Evolutionary conservation across 2,888 invertebrate species (phyloP).

Genomic region (Villa cingulata): DNA sequence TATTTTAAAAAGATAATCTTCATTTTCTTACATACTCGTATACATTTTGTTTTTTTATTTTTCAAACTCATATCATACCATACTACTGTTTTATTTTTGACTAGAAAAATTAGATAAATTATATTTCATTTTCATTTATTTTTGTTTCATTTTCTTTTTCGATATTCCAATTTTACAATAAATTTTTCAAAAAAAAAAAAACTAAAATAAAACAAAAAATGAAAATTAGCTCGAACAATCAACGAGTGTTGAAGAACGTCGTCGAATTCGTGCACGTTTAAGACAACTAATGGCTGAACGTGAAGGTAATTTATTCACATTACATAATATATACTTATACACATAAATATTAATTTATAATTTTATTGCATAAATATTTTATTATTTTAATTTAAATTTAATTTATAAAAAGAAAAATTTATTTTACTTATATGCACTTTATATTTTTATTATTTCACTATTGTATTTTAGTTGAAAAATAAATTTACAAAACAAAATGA

Average conservation of each 20-base stretch:
- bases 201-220: not conserved
- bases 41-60: not conserved
- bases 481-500: too few relatives aligned
- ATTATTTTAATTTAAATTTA: conserved; percentile 2
- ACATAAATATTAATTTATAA: too few relatives aligned
- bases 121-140: not conserved
- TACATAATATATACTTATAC: too few relatives aligned
- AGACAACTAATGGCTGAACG: conserved; percentile 75
- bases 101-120: too few relatives aligned
- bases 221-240: conserved; percentile 61
- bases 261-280: conserved; percentile 65
- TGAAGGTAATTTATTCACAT: conserved; percentile 53
- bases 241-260: conserved; percentile 76
- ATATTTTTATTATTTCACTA: too few relatives aligned
- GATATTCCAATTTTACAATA: not conserved
- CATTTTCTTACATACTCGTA: too few relatives aligned
- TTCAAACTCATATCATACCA: not conserved
- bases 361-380: not conserved
- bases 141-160: not conserved
- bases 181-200: not conserved
- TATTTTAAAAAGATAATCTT: too few relatives aligned
- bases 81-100: too few relatives aligned
- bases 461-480: too few relatives aligned
- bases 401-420: too few relatives aligned
- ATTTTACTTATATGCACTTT: too few relatives aligned